Percentiles rank a stretch among this genome's conserved stretches.
Conservation (phyloP, 2,888 invertebrate species). For the Drosophila niveifrons region DNA sequence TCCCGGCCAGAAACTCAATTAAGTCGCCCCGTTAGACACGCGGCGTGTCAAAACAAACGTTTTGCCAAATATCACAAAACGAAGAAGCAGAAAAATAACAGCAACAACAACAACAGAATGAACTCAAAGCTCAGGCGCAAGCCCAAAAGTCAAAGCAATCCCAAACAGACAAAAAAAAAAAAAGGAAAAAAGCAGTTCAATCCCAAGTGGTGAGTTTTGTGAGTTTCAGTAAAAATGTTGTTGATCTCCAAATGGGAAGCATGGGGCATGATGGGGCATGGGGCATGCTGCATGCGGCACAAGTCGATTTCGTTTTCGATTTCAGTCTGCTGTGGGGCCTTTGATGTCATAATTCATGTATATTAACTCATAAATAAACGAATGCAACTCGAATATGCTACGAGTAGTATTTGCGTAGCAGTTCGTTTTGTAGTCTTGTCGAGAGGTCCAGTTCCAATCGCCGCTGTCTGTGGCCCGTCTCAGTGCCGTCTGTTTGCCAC, state of each 20-base stretch:
- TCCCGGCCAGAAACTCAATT: slow-evolving; percentile 77
- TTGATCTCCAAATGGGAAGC: slow-evolving; percentile 20
- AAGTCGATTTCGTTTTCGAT: slow-evolving; percentile 66
- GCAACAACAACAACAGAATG: background rate
- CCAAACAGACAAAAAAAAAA: slow-evolving; percentile 1
- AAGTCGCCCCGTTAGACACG: slow-evolving; percentile 77
- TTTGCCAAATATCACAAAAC: slow-evolving; percentile 61
- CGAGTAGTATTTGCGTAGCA: slow-evolving; percentile 41
- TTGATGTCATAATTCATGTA: slow-evolving; percentile 84
- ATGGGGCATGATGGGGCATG: slow-evolving; percentile 9
- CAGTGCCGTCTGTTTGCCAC: slow-evolving; percentile 44
- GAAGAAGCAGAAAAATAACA: slow-evolving; percentile 5
- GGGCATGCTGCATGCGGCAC: slow-evolving; percentile 50
- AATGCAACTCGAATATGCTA: slow-evolving; percentile 75
- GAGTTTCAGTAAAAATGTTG: slow-evolving; percentile 38
- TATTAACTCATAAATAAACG: slow-evolving; percentile 85
- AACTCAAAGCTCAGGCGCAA: slow-evolving; percentile 4
- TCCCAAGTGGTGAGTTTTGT: slow-evolving; percentile 14
- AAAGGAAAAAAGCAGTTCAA: background rate
- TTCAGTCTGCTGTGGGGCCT: slow-evolving; percentile 76
- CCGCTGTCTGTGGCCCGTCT: slow-evolving; percentile 32
- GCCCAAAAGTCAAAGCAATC: slow-evolving; percentile 6
- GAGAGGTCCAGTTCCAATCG: slow-evolving; percentile 9
- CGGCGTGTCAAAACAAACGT: slow-evolving; percentile 80
- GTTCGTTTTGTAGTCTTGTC: background rate